Base-by-base conservation (phyloP, 1,140 invertebrate species). In the Orchestia grillus region DNA sequence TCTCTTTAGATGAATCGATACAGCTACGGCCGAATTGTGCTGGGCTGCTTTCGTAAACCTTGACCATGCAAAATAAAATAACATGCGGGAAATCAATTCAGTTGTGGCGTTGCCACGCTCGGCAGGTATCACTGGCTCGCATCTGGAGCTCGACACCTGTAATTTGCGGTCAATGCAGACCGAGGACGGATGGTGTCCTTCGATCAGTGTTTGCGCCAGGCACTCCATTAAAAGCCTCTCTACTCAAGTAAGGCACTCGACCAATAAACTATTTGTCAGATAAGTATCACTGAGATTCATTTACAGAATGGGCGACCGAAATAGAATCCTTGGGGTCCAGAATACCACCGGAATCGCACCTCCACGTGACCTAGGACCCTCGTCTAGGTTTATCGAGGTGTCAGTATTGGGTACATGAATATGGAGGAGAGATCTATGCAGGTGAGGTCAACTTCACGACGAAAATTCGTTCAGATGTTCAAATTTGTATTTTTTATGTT, bases 191-290 rank as follows among this genome's bases (percentile, higher is more conserved):
- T 94, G 90, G 43, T 45, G 36, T 94, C 43, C 44, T 44, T 77
- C 62, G 11, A 77, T 40, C 40, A 94, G 44, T 94, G 43, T 45
- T 90, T 45, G 92, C 44, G 92, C 44, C 44, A 8, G 44, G 6
- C 92, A 44, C 92, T 47, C 92, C 92, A 47, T 94, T 94, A 94
- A 94, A 94, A 94, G 43, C 88, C 41, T 43, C 44, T 94, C 43
- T 40, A 45, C 43, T 40, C 44, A 45, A 45, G 92, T 94, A 45
- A 45, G 92, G 92, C 44, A 94, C 92, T 94, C 43, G 44, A n/a
- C 92, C 92, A 94, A 94, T 94, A 94, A 16, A 94, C 44, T 94
- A 94, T 94, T 94, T 94, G 92, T 94, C 92, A 94, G 92, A 94
- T 94, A 47, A n/a, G 23, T 45, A 94, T 94, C 92, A 94, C 28